Base-by-base conservation (phyloP, 2,113 vertebrate genomes). In the Podarcis raffonei region DNA sequence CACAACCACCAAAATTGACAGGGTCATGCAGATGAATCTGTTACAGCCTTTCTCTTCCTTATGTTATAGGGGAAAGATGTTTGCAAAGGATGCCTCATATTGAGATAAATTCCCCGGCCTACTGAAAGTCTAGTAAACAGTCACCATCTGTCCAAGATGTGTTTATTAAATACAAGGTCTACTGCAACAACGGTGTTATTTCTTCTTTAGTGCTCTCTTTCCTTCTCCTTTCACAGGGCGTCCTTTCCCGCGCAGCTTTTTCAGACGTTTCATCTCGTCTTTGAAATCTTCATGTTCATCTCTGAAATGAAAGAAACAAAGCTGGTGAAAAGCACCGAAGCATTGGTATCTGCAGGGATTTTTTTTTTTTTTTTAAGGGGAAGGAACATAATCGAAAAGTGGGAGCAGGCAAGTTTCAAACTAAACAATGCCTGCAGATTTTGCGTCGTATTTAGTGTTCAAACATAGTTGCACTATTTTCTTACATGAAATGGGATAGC, bases 261-360 rank as follows among this genome's bases (percentile, higher is more conserved):
- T 98, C 88, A 99, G 57, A 22, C 99, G 97, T 25, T 80, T 90
- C 97, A 99, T 99, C 93, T 99, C 99, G 2, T 99, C 98, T 91
- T 96, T 99, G 87, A 99, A 99, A 95, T 99, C 99, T 87, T 99
- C 97, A 22, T 99, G 99, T 89, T 99, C 99, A 68, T 99, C 99
- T 94, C 99, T 99, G 95, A 48, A 77, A 53, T 9, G 15, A 30
- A 69, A 18, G 89, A 85, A 89, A 81, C 37, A 69, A 15, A 72
- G 32, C 2, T 48, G 22, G 8, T 87, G 86, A 84, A 30, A 37
- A 62, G 30, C 27, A 42, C 37, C 18, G 59, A 62, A 62, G 59
- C 18, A 0, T 18, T 15, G 59, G 16, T 20, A 62, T 62, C 59
- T 20, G 16, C 59, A 62, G 18, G 13, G 59, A 62, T 62, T 62